Evolutionary conservation across 2,113 vertebrate genomes (phyloP).

Genomic region (Phocoena phocoena): DNA sequence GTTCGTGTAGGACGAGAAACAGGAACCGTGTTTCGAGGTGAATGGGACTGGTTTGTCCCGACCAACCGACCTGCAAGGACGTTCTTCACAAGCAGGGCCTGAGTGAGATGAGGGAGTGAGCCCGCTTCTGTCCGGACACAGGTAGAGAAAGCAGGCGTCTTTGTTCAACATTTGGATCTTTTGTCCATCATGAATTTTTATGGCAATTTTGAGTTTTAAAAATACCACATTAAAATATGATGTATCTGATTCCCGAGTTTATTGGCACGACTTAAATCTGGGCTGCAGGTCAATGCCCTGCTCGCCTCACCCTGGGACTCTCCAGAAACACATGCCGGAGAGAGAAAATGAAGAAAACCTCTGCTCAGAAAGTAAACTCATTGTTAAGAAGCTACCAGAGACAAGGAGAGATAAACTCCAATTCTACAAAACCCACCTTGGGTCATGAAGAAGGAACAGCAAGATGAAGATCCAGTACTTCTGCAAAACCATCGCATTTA

Average conservation of each 20-base stretch:
- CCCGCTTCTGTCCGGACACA: background rate
- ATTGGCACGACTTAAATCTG: background rate
- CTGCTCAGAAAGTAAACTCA: background rate
- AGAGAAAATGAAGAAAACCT: background rate
- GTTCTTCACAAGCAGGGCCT: background rate
- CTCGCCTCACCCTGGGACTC: background rate
- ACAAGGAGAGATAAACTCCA: background rate
- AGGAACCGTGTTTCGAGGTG: background rate
- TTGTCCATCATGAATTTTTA: background rate
- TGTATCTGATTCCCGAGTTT: background rate
- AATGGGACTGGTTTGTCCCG: accelerated
- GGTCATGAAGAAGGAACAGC: background rate
- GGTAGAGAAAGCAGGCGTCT: background rate
- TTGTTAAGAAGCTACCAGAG: background rate
- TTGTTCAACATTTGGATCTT: background rate
- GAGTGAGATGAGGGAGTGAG: background rate
- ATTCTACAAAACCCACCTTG: background rate
- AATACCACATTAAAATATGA: background rate
- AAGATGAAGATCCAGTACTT: background rate
- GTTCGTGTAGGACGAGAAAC: background rate
- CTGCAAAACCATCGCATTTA: background rate
- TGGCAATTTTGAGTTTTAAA: background rate
- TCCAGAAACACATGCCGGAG: background rate
- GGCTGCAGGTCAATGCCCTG: too few species aligned
- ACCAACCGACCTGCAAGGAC: background rate